Conservation (phyloP, 2,797 vertebrate species). For the Distichodus sexfasciatus region DNA sequence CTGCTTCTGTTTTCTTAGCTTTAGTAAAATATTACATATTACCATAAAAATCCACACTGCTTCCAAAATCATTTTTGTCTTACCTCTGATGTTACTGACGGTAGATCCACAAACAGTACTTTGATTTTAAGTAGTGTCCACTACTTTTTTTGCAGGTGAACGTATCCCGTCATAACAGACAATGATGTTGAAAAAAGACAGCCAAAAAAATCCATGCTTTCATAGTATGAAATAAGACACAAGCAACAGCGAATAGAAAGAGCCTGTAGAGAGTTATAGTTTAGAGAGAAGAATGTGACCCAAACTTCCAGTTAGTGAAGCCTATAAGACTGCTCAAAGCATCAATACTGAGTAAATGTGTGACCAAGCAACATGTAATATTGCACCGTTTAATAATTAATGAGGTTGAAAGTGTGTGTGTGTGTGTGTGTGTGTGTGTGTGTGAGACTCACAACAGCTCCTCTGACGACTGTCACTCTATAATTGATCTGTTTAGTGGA, state of each 20-base stretch:
- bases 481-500: conserved; percentile 29
- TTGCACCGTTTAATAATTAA: conserved; percentile 48
- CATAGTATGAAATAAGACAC: background rate
- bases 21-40: background rate
- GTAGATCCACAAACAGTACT: no score
- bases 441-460: conserved; percentile 10
- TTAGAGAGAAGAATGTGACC: background rate
- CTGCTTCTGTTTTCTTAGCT: background rate
- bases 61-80: background rate
- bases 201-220: background rate
- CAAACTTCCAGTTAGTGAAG: conserved; percentile 5
- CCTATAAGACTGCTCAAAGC: background rate
- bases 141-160: no score
- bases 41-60: background rate
- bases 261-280: background rate
- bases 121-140: no score
- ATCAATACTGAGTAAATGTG: conserved; percentile 39
- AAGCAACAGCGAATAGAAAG: conserved; percentile 17
- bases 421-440: conserved; percentile 8
- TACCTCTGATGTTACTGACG: conserved; percentile 38
- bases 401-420: conserved; percentile 29
- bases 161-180: background rate
- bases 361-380: conserved; percentile 45
- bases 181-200: background rate
- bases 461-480: conserved; percentile 25